Evolutionary conservation across 2,113 vertebrate species (phyloP).

Genomic region (Cairina moschata): DNA sequence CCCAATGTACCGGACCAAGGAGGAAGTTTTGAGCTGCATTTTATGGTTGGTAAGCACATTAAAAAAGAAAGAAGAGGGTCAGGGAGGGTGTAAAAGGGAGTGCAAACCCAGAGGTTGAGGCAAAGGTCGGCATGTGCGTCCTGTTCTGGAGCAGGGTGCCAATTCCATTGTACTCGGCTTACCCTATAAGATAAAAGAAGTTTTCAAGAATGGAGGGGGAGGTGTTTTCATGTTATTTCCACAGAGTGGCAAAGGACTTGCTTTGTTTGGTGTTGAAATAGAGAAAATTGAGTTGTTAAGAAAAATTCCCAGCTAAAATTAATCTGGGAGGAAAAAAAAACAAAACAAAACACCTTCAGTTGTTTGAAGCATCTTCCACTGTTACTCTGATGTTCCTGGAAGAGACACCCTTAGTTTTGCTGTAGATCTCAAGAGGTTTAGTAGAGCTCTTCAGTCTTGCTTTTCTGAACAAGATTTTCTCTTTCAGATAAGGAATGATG

Average conservation of each 20-base stretch:
- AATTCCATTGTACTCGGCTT: neutral
- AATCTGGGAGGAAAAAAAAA: neutral
- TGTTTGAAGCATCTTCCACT: neutral
- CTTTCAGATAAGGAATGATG: neutral
- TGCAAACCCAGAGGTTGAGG: neutral
- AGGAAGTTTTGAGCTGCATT: neutral
- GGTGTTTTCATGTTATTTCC: neutral
- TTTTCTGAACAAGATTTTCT: neutral
- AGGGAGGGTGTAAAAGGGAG: neutral
- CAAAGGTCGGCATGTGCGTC: fast-evolving
- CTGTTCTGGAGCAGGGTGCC: neutral
- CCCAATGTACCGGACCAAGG: neutral
- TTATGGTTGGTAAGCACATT: neutral
- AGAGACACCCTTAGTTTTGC: neutral
- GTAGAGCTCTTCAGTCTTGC: neutral
- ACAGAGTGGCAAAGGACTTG: neutral
- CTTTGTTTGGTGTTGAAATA: neutral
- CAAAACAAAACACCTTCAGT: neutral
- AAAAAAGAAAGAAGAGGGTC: neutral
- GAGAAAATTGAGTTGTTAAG: neutral
- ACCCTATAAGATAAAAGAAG: neutral
- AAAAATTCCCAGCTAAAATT: neutral
- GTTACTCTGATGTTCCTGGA: neutral
- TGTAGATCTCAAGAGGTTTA: neutral
- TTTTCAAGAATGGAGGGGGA: neutral